Base-by-base conservation (phyloP, 2,888 invertebrate genomes). In the Caenorhabditis imperialis region DNA sequence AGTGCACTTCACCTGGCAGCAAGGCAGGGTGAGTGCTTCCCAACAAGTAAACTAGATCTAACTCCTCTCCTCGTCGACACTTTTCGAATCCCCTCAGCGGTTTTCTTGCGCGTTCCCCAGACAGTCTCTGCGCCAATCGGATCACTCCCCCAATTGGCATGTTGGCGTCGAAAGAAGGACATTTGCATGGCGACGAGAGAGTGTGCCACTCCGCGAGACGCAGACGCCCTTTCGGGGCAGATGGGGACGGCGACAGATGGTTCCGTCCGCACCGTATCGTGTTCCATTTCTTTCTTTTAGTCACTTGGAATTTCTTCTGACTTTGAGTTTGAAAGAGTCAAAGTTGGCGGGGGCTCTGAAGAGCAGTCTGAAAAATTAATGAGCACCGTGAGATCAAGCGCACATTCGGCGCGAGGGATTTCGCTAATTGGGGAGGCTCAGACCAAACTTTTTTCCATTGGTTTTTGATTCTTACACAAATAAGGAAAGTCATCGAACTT, bases 1-100 rank as follows among this genome's bases (percentile, higher is more conserved):
- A 90, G 90, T 3, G 89, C 90, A 8, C 88, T 90, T 12, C 90
- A 90, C 80, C 78, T 90, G 51, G 90, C 90, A 0, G 85, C 89
- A 10, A 81, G 78, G 3, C 83, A 81, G 33, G 90, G 90, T 79
- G 14, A 23, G 75, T 47, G 12, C 5, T 14, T 40, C n/a, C n/a
- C n/a, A n/a, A n/a, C n/a, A n/a, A n/a, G n/a, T n/a, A n/a, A n/a
- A n/a, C n/a, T n/a, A n/a, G n/a, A n/a, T n/a, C n/a, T n/a, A n/a
- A n/a, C n/a, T n/a, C n/a, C n/a, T n/a, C n/a, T n/a, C n/a, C n/a
- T n/a, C n/a, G n/a, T n/a, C n/a, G n/a, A n/a, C n/a, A n/a, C 40
- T 14, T 40, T 40, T 18, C 14, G n/a, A 40, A n/a, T 18, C 18
- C 14, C 30, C 10, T 30, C 30, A n/a, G n/a, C n/a, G n/a, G n/a